phyloP scores from a whole-genome alignment of 2,888 invertebrate species.

The Lochmaea crataegi region DNA sequence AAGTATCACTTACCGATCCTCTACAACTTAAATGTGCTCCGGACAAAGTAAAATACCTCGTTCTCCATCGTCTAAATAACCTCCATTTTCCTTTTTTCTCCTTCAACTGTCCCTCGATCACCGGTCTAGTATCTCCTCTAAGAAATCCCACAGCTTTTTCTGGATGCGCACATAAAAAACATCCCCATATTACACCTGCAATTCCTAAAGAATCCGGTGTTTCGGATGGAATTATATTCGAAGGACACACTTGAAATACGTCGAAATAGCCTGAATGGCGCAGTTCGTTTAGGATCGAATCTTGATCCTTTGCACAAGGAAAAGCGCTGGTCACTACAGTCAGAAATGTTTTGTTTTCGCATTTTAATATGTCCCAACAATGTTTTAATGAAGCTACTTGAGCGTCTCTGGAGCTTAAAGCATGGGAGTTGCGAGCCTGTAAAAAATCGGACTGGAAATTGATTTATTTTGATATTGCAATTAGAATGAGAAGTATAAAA shows the following conservation, averaged over 20 bases:
- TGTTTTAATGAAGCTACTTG: constrained; percentile 87
- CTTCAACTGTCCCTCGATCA: constrained; percentile 90
- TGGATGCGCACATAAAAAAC: constrained; percentile 93
- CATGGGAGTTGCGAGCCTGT: constrained; percentile 73
- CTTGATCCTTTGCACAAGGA: constrained; percentile 91
- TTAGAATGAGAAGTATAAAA: neutral
- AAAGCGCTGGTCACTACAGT: constrained; percentile 95
- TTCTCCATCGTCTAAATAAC: constrained; percentile 91
- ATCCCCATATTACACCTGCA: constrained; percentile 81
- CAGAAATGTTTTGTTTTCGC: constrained; percentile 88
- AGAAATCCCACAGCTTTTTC: constrained; percentile 89
- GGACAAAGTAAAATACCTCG: constrained; percentile 92
- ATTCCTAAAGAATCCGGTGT: constrained; percentile 68
- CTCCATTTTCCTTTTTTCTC: constrained; percentile 95
- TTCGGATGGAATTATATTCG: constrained; percentile 62
- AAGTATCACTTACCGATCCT: constrained; percentile 74
- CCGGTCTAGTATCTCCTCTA: constrained; percentile 82
- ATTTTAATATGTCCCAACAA: constrained; percentile 95
- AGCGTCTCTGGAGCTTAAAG: constrained; percentile 83
- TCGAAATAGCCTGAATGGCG: constrained; percentile 90
- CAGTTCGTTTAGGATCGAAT: constrained; percentile 85
- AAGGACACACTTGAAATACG: constrained; percentile 84
- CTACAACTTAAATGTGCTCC: constrained; percentile 91
- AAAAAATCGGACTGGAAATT: constrained; percentile 27
- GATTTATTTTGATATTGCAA: neutral